phyloP scores from a whole-genome alignment of 2,113 vertebrate genomes.

The Phoenicopterus ruber region DNA sequence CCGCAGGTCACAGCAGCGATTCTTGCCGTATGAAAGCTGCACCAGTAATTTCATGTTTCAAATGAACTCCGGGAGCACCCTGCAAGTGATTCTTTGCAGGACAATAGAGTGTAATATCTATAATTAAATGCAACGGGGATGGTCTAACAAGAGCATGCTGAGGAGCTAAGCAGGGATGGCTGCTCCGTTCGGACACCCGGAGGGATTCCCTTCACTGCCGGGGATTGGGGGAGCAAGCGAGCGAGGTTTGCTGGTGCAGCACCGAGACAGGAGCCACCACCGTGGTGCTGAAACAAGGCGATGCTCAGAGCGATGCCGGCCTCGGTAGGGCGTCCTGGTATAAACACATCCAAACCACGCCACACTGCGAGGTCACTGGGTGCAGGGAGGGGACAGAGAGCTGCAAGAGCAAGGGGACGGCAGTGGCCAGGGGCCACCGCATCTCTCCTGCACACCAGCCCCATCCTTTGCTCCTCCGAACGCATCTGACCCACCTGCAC shows the following conservation, averaged over 20 bases:
- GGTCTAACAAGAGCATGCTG: not conserved
- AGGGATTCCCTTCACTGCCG: not conserved
- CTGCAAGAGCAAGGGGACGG: not conserved
- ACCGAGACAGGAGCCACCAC: fast-evolving
- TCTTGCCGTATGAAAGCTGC: not conserved
- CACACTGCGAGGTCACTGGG: fast-evolving
- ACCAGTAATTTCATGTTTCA: not conserved
- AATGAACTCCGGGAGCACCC: not conserved
- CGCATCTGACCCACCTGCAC: not conserved
- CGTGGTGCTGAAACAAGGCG: fast-evolving
- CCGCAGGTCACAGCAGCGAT: not conserved
- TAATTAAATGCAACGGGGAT: not conserved
- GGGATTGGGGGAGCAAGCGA: fast-evolving
- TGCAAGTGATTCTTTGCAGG: not conserved
- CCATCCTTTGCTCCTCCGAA: not conserved
- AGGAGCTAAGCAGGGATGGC: not conserved
- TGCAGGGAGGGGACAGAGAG: not conserved
- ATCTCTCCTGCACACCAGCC: not conserved
- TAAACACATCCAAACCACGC: not conserved
- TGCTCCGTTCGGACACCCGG: fast-evolving
- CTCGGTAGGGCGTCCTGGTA: fast-evolving
- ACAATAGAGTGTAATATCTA: not conserved
- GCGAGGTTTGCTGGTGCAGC: not conserved
- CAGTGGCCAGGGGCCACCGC: not conserved
- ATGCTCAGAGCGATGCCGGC: fast-evolving